These are phyloP conservation scores for Drosophila fuyamai DNA, from an alignment of 1,140 invertebrate species.

Conservation along the genomic window DNA sequence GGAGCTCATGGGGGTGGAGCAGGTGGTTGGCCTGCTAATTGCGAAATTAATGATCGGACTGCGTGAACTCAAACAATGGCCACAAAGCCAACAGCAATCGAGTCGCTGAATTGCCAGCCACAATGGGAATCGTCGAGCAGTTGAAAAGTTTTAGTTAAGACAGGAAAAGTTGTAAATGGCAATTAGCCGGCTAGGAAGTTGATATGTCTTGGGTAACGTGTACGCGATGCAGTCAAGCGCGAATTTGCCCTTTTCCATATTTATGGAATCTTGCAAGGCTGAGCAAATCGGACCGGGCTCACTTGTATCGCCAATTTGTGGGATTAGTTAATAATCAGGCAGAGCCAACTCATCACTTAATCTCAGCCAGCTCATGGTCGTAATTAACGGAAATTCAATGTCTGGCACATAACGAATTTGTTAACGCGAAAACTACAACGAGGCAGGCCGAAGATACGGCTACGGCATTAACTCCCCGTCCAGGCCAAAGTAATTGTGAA, in stretches of 20 bases:
- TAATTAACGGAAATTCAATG: slow-evolving; percentile 71
- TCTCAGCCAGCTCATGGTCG: slow-evolving; percentile 18
- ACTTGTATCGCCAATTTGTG: slow-evolving; percentile 1
- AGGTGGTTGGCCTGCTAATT: slow-evolving; percentile 63
- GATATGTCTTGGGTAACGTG: slow-evolving; percentile 44
- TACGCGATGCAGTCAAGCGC: not conserved
- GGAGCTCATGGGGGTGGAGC: not conserved
- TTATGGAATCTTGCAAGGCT: slow-evolving; percentile 15
- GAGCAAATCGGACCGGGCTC: not conserved
- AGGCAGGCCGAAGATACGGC: slow-evolving; percentile 17
- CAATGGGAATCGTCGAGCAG: slow-evolving; percentile 47
- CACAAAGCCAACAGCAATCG: slow-evolving; percentile 70
- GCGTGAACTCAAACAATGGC: slow-evolving; percentile 76
- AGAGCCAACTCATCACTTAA: slow-evolving; percentile 32
- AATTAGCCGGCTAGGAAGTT: slow-evolving; percentile 71
- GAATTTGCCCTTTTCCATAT: slow-evolving; percentile 34
- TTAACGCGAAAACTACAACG: slow-evolving; percentile 59
- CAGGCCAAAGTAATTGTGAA: slow-evolving; percentile 39
- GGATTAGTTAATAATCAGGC: slow-evolving; percentile 33
- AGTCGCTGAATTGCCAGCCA: slow-evolving; percentile 44
- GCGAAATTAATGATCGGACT: slow-evolving; percentile 78
- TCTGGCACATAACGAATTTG: slow-evolving; percentile 52
- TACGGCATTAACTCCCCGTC: slow-evolving; percentile 1
- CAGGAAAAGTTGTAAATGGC: slow-evolving; percentile 76
- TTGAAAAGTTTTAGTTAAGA: slow-evolving; percentile 71